Conservation (phyloP, 2,888 invertebrate species). For the Diarsia brunnea region DNA sequence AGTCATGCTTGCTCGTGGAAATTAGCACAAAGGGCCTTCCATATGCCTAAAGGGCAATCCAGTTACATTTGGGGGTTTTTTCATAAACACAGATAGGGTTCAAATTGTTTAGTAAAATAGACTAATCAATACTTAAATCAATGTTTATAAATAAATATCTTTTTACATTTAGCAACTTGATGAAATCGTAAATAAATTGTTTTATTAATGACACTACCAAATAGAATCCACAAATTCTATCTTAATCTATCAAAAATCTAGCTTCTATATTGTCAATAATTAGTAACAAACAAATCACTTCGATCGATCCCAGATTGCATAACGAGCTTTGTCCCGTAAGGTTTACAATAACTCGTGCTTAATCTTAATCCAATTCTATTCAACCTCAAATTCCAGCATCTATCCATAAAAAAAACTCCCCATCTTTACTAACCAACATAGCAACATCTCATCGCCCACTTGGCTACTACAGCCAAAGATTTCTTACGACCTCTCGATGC, state of each 20-base stretch:
- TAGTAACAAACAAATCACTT: neutral
- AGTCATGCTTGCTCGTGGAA: slow-evolving; percentile 16
- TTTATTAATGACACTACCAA: neutral
- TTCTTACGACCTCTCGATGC: slow-evolving; percentile 48
- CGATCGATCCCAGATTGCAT: neutral
- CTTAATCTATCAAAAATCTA: neutral
- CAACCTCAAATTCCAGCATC: neutral
- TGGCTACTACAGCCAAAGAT: slow-evolving; percentile 46
- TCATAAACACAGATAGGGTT: neutral
- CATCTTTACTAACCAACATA: neutral
- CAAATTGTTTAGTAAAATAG: neutral
- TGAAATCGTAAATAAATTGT: neutral
- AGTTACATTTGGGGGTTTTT: neutral
- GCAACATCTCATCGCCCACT: slow-evolving; percentile 42
- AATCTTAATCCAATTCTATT: neutral
- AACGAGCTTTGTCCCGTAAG: neutral
- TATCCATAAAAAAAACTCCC: neutral
- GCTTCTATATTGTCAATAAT: neutral
- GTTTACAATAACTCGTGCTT: neutral
- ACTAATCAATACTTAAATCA: neutral
- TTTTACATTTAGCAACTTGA: neutral
- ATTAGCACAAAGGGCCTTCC: slow-evolving; percentile 26
- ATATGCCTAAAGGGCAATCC: neutral
- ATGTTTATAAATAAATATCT: neutral
- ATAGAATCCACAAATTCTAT: neutral